Conservation (phyloP, 2,797 vertebrate genomes). For the Alouatta caraya region DNA sequence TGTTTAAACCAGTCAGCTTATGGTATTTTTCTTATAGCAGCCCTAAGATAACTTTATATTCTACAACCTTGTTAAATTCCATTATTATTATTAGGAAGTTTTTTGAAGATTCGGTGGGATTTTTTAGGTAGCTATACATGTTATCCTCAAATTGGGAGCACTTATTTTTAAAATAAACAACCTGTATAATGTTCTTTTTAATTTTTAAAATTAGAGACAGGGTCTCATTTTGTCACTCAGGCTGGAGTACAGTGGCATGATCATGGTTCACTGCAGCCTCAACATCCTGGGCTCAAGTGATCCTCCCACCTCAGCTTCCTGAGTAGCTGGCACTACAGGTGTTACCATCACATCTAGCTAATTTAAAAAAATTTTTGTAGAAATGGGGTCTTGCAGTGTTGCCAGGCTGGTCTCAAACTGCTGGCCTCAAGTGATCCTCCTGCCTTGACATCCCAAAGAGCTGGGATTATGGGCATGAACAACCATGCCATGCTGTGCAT, state of each 20-base stretch:
- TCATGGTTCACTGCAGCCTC: background rate
- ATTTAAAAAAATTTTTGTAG: background rate
- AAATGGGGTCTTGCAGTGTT: background rate
- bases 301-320: background rate
- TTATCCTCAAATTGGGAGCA: background rate
- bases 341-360: background rate
- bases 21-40: background rate
- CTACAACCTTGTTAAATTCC: background rate
- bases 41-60: background rate
- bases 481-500: background rate
- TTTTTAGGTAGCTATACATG: background rate
- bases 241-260: background rate
- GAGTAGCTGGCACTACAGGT: background rate
- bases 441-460: too few species aligned
- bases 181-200: background rate
- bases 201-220: background rate
- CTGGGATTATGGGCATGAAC: too few species aligned
- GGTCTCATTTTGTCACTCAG: background rate
- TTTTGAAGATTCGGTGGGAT: background rate
- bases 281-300: background rate
- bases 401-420: background rate
- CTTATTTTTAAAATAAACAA: background rate
- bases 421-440: background rate
- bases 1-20: background rate
- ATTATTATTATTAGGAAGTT: background rate